These are phyloP conservation scores for Agelastica alni DNA, from an alignment of 2,888 invertebrate species.

Conservation along the genomic window DNA sequence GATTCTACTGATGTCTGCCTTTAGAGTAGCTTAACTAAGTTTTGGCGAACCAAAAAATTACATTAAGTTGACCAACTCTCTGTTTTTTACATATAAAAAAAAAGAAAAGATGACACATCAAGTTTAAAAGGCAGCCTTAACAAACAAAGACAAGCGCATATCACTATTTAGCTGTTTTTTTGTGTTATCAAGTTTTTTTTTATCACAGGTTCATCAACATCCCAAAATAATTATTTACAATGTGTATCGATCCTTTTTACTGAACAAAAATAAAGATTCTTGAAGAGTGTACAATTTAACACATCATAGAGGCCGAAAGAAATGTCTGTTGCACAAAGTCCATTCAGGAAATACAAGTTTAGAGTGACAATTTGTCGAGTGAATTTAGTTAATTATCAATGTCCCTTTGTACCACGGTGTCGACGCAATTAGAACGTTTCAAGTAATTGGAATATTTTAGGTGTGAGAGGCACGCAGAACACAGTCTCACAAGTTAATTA, in stretches of 20 bases:
- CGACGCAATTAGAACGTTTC: constrained; percentile 76
- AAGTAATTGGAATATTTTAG: constrained; percentile 78
- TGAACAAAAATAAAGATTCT: neutral
- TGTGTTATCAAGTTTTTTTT: constrained; percentile 1
- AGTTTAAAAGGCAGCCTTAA: too few species aligned
- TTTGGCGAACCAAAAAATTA: too few species aligned
- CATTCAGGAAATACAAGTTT: constrained; percentile 47
- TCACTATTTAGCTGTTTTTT: too few species aligned
- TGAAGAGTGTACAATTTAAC: neutral
- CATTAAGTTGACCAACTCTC: too few species aligned
- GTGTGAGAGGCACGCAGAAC: constrained; percentile 79
- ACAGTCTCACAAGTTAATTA: constrained; percentile 77
- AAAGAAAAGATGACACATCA: too few species aligned
- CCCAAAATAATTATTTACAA: neutral
- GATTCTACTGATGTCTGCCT: too few species aligned
- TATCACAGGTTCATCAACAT: constrained; percentile 4
- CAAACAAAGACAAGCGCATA: too few species aligned
- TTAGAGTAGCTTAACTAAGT: too few species aligned
- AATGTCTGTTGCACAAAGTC: constrained; percentile 44
- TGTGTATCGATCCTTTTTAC: neutral
- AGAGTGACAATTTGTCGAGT: constrained; percentile 63
- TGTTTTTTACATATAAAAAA: too few species aligned
- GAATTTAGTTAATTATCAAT: constrained; percentile 70
- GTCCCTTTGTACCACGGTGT: constrained; percentile 33
- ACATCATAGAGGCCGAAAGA: neutral